These are phyloP conservation scores for Ormyrus thymus DNA, from an alignment of 2,888 invertebrate genomes.

Conservation along the genomic window DNA sequence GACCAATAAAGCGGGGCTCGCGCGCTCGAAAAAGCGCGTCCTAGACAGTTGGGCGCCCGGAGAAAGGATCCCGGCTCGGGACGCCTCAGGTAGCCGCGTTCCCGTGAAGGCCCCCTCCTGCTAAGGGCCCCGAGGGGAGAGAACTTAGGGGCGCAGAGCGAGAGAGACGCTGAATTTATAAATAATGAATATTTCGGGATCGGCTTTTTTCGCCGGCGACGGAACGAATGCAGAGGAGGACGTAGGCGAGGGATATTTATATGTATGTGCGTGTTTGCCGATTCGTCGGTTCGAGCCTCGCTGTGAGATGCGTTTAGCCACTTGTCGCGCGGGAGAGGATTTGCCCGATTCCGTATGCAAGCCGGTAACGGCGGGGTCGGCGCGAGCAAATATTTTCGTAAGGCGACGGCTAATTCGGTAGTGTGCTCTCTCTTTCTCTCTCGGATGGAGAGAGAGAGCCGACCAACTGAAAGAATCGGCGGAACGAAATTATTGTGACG, in stretches of 20 bases:
- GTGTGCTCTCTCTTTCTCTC: neutral
- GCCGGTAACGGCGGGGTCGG: neutral
- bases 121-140: slow-evolving; percentile 41
- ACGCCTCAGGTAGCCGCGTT: slow-evolving; percentile 59
- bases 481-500: too few relatives aligned
- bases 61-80: slow-evolving; percentile 59
- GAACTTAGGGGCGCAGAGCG: slow-evolving; percentile 5
- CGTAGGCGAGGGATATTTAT: too few relatives aligned
- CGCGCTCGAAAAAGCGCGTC: slow-evolving; percentile 18
- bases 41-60: slow-evolving; percentile 70
- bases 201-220: neutral
- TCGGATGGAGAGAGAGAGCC: too few relatives aligned
- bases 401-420: neutral
- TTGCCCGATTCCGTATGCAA: too few relatives aligned
- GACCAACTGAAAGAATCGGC: too few relatives aligned
- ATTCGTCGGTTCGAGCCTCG: too few relatives aligned
- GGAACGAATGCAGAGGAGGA: slow-evolving; percentile 28
- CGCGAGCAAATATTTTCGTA: slow-evolving; percentile 10
- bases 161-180: slow-evolving; percentile 43
- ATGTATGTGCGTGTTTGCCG: too few relatives aligned
- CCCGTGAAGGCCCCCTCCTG: slow-evolving; percentile 30
- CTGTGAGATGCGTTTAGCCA: too few relatives aligned
- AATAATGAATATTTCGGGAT: slow-evolving; percentile 51
- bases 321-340: too few relatives aligned
- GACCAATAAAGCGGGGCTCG: slow-evolving; percentile 30